Evolutionary conservation across 2,113 vertebrate species (phyloP), one percentile per base, ranked within the genome.

Genomic region (Silurus meridionalis): DNA sequence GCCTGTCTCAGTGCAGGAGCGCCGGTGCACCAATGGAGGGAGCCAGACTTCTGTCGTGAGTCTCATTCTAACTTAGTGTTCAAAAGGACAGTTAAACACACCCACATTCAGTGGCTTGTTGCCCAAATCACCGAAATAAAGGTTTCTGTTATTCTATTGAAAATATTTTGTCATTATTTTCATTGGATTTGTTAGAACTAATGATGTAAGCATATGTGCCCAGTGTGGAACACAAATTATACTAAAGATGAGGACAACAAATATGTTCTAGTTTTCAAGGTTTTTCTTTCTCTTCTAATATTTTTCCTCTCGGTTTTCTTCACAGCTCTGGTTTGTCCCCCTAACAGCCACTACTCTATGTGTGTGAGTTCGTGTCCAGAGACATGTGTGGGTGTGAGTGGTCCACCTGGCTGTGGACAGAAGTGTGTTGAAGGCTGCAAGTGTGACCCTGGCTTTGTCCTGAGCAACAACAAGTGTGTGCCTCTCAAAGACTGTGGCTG

Each of bases 11-110:
- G 92, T 0, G 93, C 95, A 0, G 95, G 96, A 61, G 93, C 92
- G 8, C 87, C 85, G 0, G 95, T 96, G 80, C 91, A 94, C 89
- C 90, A 90, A 55, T 97, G 96, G 96, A 96, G 96, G 69, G 86
- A 75, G n/a, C 90, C 93, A 84, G 83, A 90, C 23, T 96, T 96
- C 91, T 97, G 96, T 61, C 90, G 95, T 96, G 90, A 95, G 96
- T 95, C 57, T 3, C 8, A 6, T 10, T 4, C 10, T 11, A 52
- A 9, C 50, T 1, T 23, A 50, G 1, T 74, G 19, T 74, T 50
- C 8, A 50, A 46, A 74, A 48, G 21, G 8, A 74, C 19, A 2
- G 9, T 21, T 50, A 19, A 7, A 10, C 46, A 69, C 66, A 28
- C 25, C 4, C 28, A 50, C 15, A 71, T 48, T 71, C 15, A 19